Conservation (phyloP, 2,113 vertebrate genomes). For the Eublepharis macularius region DNA sequence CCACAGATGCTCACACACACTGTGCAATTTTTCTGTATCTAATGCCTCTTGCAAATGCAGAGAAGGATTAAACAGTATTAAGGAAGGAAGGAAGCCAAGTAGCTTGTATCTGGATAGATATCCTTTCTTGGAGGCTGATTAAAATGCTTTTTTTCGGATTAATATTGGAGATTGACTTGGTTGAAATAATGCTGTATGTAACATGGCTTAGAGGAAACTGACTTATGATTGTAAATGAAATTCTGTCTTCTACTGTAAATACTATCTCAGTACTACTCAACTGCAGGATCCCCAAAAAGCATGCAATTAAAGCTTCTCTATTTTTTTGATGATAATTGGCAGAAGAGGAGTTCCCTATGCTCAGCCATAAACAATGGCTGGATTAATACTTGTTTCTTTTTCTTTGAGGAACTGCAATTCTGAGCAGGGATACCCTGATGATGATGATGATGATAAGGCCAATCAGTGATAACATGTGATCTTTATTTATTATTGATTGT, state of each 20-base stretch:
- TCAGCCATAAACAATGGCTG: too few species aligned
- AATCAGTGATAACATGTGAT: too few species aligned
- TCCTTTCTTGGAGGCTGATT: rapidly evolving
- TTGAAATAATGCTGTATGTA: not conserved
- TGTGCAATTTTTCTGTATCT: not conserved
- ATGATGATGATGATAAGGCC: too few species aligned
- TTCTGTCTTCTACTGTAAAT: not conserved
- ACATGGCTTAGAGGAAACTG: conserved; percentile 12
- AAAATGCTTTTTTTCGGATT: not conserved
- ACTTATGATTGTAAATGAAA: not conserved
- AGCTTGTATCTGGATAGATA: not conserved
- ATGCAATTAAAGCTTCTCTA: not conserved
- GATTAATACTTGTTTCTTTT: too few species aligned
- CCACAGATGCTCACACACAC: not conserved
- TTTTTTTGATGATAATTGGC: too few species aligned
- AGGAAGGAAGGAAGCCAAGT: not conserved
- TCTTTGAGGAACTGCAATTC: too few species aligned
- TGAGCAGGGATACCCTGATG: too few species aligned
- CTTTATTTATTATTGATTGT: too few species aligned
- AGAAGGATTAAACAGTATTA: conserved; percentile 38
- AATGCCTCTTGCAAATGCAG: not conserved
- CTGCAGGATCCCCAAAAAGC: not conserved
- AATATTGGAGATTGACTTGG: conserved; percentile 10
- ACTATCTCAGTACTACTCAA: not conserved
- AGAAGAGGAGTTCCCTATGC: too few species aligned